Percentiles rank a stretch among this genome's conserved stretches.
Evolutionary conservation across 2,113 vertebrate species (phyloP).

Genomic region (Heterotilapia buettikoferi): DNA sequence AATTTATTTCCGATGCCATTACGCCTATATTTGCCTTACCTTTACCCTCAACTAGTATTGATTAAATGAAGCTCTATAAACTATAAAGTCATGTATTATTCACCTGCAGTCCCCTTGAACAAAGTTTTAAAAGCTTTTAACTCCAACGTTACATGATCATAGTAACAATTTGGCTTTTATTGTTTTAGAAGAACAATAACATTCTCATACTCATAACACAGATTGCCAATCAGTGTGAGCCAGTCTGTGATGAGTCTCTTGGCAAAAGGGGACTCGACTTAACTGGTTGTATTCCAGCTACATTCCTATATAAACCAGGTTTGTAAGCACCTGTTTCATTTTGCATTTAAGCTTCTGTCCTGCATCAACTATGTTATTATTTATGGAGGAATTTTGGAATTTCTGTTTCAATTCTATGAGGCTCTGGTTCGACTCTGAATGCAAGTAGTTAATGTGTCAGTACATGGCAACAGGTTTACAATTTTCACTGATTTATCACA

Average conservation of each 20-base stretch:
- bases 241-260: background rate
- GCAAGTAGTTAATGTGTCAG: background rate
- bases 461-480: background rate
- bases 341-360: accelerated
- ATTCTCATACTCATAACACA: background rate
- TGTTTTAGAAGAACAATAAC: background rate
- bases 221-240: background rate
- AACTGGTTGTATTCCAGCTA: background rate
- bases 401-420: background rate
- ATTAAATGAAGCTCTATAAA: background rate
- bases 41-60: background rate
- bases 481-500: background rate
- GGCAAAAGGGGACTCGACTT: background rate
- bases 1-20: background rate
- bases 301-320: background rate
- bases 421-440: accelerated
- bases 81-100: background rate
- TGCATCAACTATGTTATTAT: background rate
- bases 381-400: background rate
- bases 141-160: background rate
- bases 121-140: background rate
- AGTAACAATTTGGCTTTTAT: background rate
- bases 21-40: background rate
- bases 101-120: background rate
- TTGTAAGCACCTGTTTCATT: background rate